Conservation (phyloP, 2,113 vertebrate species). For the Geococcyx californianus region DNA sequence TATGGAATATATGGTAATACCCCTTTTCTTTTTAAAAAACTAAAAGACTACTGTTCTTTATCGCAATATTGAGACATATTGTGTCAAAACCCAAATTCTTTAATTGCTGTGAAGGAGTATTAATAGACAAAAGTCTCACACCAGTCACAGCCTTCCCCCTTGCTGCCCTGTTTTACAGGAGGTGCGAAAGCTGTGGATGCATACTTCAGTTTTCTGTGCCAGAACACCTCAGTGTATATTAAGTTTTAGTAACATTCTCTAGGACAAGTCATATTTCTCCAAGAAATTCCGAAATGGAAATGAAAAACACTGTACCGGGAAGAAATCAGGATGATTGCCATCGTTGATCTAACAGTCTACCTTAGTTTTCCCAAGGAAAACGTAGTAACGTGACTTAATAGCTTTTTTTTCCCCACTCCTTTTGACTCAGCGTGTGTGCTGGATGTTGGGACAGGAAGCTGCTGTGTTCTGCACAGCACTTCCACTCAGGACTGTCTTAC, state of each 20-base stretch:
- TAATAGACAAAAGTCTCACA: background rate
- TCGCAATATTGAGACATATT: background rate
- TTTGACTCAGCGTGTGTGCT: background rate
- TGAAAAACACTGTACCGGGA: background rate
- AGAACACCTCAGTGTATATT: background rate
- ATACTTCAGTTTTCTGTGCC: background rate
- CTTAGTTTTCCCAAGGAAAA: background rate
- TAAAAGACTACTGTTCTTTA: background rate
- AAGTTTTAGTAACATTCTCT: background rate
- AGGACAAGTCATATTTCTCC: background rate
- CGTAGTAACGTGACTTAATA: background rate
- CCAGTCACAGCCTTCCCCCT: background rate
- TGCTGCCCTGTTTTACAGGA: slow-evolving; percentile 3
- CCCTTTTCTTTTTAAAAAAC: background rate
- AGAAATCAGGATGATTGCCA: background rate
- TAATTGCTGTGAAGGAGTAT: background rate
- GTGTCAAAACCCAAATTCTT: background rate
- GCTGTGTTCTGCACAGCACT: background rate
- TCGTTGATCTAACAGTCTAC: background rate
- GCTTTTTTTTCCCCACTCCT: background rate
- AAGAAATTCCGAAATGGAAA: background rate
- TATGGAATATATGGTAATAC: background rate
- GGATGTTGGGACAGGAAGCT: background rate
- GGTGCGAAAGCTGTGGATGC: slow-evolving; percentile 28
- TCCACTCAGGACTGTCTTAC: background rate